Conservation (phyloP, 2,888 invertebrate species). For the Noctua fimbriata region DNA sequence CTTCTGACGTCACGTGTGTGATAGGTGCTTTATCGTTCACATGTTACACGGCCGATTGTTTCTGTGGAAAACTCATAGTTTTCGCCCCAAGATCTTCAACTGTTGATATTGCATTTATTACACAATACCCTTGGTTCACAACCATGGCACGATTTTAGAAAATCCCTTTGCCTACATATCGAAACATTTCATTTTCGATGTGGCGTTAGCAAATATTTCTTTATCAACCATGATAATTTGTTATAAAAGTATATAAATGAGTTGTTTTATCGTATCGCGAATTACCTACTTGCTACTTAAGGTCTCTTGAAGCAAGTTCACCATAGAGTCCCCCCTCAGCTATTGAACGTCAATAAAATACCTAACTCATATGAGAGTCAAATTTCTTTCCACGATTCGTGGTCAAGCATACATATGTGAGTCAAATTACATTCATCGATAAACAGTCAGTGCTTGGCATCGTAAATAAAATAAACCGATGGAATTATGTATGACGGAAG, state of each 20-base stretch:
- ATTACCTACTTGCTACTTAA: not conserved
- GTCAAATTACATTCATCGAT: slow-evolving; percentile 74
- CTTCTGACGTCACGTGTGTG: slow-evolving; percentile 83
- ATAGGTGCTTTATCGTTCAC: slow-evolving; percentile 81
- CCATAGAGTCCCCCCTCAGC: slow-evolving; percentile 29
- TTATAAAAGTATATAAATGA: not conserved
- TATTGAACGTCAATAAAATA: slow-evolving; percentile 68
- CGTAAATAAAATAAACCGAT: slow-evolving; percentile 71
- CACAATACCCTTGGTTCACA: not conserved
- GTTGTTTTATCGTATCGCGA: not conserved
- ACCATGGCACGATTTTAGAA: not conserved
- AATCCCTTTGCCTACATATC: not conserved
- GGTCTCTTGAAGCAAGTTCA: slow-evolving; percentile 7
- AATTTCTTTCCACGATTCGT: slow-evolving; percentile 65
- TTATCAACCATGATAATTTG: not conserved
- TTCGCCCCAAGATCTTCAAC: slow-evolving; percentile 40
- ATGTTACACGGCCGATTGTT: slow-evolving; percentile 72
- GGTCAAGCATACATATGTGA: slow-evolving; percentile 67
- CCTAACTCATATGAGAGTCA: slow-evolving; percentile 64
- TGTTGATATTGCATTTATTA: slow-evolving; percentile 1
- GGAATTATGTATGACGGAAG: slow-evolving; percentile 78
- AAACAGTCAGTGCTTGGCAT: slow-evolving; percentile 59
- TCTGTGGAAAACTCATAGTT: slow-evolving; percentile 73
- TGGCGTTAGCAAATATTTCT: not conserved
- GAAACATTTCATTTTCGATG: not conserved